Percentiles rank a stretch among this genome's conserved stretches.
These are phyloP conservation scores for Hyposmocoma kahamanoa DNA, from an alignment of 1,140 invertebrate genomes.

Conservation along the genomic window DNA sequence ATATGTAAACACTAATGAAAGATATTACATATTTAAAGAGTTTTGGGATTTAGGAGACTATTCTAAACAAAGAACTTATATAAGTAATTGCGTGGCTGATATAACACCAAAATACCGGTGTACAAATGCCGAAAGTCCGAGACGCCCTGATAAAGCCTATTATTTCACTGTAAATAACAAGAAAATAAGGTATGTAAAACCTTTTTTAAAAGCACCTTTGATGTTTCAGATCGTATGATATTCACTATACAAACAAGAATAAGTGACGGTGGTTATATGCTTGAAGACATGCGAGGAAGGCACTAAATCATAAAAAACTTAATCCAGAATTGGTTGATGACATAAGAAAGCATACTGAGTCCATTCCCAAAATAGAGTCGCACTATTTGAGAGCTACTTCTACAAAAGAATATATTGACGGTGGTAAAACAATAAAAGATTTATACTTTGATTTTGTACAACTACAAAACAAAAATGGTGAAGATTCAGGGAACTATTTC, in stretches of 20 bases:
- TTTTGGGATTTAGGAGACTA: too few species aligned
- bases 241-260: conserved; percentile 21
- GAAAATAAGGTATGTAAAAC: not conserved
- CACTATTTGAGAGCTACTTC: conserved; percentile 35
- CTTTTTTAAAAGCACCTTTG: not conserved
- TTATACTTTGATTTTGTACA: conserved; percentile 33
- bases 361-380: conserved; percentile 31
- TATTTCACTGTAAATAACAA: not conserved
- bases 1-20: too few species aligned
- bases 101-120: not conserved
- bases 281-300: conserved; percentile 4
- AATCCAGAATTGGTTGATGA: not conserved
- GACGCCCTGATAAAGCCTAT: too few species aligned
- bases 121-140: not conserved
- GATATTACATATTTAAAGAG: too few species aligned
- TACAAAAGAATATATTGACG: conserved; percentile 40
- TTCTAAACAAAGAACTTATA: not conserved
- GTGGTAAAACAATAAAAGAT: conserved; percentile 27
- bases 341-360: conserved; percentile 30
- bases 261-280: conserved; percentile 14
- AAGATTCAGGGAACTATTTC: conserved; percentile 21
- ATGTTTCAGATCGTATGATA: conserved; percentile 7
- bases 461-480: conserved; percentile 17
- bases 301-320: conserved; percentile 2
- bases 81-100: not conserved